These are phyloP conservation scores for Poecilobothrus nobilitatus DNA, from an alignment of 2,888 invertebrate genomes.

Conservation along the genomic window DNA sequence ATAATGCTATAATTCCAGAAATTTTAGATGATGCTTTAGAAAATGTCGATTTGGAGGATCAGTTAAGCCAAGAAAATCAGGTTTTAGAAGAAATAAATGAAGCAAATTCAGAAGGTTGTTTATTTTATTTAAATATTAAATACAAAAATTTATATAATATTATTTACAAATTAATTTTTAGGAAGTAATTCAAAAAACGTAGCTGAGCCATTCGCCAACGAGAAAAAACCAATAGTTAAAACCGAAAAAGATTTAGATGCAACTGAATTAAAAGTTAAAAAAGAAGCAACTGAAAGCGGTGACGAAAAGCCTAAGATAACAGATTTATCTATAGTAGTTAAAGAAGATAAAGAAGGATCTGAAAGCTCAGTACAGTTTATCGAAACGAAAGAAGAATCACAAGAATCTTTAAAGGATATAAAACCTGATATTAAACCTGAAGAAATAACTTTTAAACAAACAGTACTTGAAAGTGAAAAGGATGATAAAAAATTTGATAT, in stretches of 20 bases:
- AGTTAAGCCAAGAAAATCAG: conserved; percentile 26
- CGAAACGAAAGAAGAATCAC: conserved; percentile 24
- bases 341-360: conserved; percentile 15
- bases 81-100: conserved; percentile 25
- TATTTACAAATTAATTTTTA: conserved; percentile 18
- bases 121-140: too few species aligned
- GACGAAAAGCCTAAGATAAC: not conserved
- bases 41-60: conserved; percentile 32
- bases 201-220: conserved; percentile 17
- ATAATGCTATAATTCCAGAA: conserved; percentile 29
- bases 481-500: not conserved
- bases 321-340: conserved; percentile 20
- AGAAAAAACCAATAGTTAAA: conserved; percentile 14
- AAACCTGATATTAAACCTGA: conserved; percentile 20
- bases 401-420: conserved; percentile 24
- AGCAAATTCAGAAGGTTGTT: conserved; percentile 24
- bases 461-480: conserved; percentile 13
- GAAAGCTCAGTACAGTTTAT: conserved; percentile 8
- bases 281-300: not conserved
- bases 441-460: conserved; percentile 20
- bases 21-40: conserved; percentile 40
- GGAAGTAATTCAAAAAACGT: conserved; percentile 20
- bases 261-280: conserved; percentile 24
- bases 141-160: conserved; percentile 20
- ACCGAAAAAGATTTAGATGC: conserved; percentile 17